Evolutionary conservation across 2,113 vertebrate genomes (phyloP), one percentile per base, ranked within the genome.

Genomic region (Pomatostomus ruficeps): DNA sequence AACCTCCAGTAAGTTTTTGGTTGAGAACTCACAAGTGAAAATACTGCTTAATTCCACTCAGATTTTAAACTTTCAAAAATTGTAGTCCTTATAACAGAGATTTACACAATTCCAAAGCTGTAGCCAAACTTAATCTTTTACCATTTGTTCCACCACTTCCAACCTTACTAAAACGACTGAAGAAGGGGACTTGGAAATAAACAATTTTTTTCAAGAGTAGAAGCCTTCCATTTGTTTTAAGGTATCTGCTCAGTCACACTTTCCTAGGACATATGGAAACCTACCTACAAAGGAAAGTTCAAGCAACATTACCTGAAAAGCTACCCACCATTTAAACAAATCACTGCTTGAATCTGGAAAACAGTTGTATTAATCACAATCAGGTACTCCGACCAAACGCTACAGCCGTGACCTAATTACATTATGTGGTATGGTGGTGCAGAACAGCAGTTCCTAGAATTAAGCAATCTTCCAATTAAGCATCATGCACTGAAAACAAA

Each of bases 401-500:
- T 95, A 46, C 46, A 49, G 62, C 70, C 66, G 46, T 85, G 93
- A 93, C 87, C 91, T 96, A 91, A 93, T 95, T 92, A 92, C 80
- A 89, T 94, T 75, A 79, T 78, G 93, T 68, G 78, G 84, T 82
- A 89, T 12, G 45, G 74, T 76, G 59, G 54, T 70, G 62, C 66
- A 89, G 36, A 95, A 88, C 84, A 92, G 87, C 89, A 89, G 91
- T 89, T 94, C 87, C 89, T 79, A 82, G 89, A 87, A 94, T 91
- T 92, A 95, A 97, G 96, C 77, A 89, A 95, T 92, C 89, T 94
- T 87, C 94, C 91, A 91, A 95, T 97, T 95, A 92, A 87, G 91
- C 48, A 46, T 42, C 89, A 94, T 78, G 73, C 75, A 77, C 62
- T 51, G 82, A 88, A 92, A 97, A 62, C 85, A 82, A 93, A 95